Conservation (phyloP, 2,888 invertebrate species). For the Congeria kusceri region DNA sequence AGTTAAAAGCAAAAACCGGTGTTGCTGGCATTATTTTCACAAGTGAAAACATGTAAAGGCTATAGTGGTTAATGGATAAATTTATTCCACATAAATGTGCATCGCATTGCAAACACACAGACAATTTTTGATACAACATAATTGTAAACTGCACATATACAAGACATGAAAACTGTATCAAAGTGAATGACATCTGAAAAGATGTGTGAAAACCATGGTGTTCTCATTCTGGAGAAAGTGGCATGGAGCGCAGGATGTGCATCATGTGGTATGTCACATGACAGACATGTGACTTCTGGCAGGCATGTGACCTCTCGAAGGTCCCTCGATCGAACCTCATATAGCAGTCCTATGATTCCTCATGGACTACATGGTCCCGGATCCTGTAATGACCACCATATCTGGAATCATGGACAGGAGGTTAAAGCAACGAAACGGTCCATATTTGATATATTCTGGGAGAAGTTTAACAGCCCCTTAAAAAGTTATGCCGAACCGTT, state of each 20-base stretch:
- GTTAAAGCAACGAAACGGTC: constrained; percentile 39
- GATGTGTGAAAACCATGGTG: constrained; percentile 35
- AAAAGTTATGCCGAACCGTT: neutral
- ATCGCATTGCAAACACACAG: too few relatives aligned
- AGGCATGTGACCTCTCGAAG: neutral
- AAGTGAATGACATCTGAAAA: too few relatives aligned
- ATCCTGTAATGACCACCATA: neutral
- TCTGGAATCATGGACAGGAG: neutral
- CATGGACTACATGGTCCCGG: too few relatives aligned
- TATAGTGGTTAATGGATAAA: too few relatives aligned
- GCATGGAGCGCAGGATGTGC: constrained; percentile 27
- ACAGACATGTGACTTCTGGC: constrained; percentile 4
- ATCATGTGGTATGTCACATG: constrained; percentile 18
- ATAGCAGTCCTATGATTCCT: neutral
- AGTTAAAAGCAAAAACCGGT: too few relatives aligned
- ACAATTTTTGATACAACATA: too few relatives aligned
- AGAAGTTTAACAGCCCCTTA: constrained; percentile 61
- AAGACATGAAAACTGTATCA: too few relatives aligned
- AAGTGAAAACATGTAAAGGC: too few relatives aligned
- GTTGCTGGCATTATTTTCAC: too few relatives aligned
- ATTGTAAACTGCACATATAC: too few relatives aligned
- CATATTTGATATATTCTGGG: constrained; percentile 73
- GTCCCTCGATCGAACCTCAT: neutral
- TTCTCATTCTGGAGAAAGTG: constrained; percentile 56
- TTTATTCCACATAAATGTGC: too few relatives aligned